Base-by-base conservation (phyloP, 2,113 vertebrate genomes). In the Nannobrachium achirus region DNA sequence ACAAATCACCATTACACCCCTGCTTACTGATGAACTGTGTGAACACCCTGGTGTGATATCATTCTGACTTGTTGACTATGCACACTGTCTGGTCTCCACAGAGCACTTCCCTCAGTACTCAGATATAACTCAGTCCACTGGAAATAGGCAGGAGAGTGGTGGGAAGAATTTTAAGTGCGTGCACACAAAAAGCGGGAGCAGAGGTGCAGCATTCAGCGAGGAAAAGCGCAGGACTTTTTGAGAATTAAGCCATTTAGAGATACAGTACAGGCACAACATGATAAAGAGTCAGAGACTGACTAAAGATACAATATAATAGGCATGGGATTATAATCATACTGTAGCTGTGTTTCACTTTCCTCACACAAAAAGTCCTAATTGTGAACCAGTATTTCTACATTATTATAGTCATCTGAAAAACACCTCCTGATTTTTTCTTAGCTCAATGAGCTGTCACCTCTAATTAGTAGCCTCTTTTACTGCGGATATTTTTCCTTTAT, bases 1-100 rank as follows among this genome's bases (percentile, higher is more conserved):
- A n/a, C n/a, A n/a, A n/a, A n/a, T n/a, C n/a, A n/a, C n/a, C n/a
- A 33, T 33, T 25, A 25, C 20, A 25, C 20, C 20, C 20, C 20
- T 25, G 20, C 20, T 33, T 77, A 68, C 80, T 80, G 81, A 83
- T 86, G 84, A 84, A 86, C 81, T 88, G 86, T 89, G 75, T 72
- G 79, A 77, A 66, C 71, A 44, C 76, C 75, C 72, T 33, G 61
- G 56, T 69, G 62, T 55, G 75, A 85, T 79, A 79, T 78, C 72
- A 53, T 33, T 44, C 66, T 55, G 76, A 57, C 63, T 72, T 6
- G n/a, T 38, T 4, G 8, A 70, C 63, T 41, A 52, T 45, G 45
- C 45, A 44, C 75, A 38, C 18, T 33, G 25, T 33, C 33, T 5
- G 2, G 25, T 77, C 80, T 62, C 68, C 0, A 1, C 0, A 45